These are phyloP conservation scores for Sinopyrophorus schimmeli DNA, from an alignment of 2,888 invertebrate genomes.

Conservation along the genomic window DNA sequence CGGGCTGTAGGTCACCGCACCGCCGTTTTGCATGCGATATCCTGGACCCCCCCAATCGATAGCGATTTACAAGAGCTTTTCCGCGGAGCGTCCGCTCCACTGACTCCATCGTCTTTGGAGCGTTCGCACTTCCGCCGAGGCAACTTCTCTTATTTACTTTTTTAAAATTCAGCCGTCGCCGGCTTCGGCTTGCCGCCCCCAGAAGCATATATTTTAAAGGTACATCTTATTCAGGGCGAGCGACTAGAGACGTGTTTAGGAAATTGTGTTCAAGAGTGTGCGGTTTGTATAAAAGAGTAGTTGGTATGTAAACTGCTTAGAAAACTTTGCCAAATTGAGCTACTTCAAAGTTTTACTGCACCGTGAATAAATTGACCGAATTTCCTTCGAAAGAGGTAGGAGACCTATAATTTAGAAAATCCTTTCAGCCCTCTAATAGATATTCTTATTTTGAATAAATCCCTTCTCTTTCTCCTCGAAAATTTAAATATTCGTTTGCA, in stretches of 20 bases:
- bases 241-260: conserved; percentile 31
- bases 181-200: not conserved
- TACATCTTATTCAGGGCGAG: conserved; percentile 19
- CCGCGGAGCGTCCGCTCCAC: conserved; percentile 18
- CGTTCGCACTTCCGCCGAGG: conserved; percentile 12
- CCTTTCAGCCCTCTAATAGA: conserved; percentile 2
- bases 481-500: too few species aligned
- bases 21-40: conserved; percentile 28
- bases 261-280: conserved; percentile 28
- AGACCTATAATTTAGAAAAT: conserved; percentile 8
- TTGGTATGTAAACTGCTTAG: conserved; percentile 28
- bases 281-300: conserved; percentile 26
- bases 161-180: not conserved
- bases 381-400: conserved; percentile 14
- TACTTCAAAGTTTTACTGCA: conserved; percentile 24
- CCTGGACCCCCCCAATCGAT: conserved; percentile 28
- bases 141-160: conserved; percentile 9
- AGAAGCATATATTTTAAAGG: not conserved
- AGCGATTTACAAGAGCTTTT: conserved; percentile 27
- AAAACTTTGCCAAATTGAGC: conserved; percentile 27
- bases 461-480: too few species aligned
- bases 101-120: conserved; percentile 15
- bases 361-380: conserved; percentile 26
- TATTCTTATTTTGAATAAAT: too few species aligned
- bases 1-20: conserved; percentile 28